Base-by-base conservation (phyloP, 2,888 invertebrate species). In the Eupithecia subumbrata region DNA sequence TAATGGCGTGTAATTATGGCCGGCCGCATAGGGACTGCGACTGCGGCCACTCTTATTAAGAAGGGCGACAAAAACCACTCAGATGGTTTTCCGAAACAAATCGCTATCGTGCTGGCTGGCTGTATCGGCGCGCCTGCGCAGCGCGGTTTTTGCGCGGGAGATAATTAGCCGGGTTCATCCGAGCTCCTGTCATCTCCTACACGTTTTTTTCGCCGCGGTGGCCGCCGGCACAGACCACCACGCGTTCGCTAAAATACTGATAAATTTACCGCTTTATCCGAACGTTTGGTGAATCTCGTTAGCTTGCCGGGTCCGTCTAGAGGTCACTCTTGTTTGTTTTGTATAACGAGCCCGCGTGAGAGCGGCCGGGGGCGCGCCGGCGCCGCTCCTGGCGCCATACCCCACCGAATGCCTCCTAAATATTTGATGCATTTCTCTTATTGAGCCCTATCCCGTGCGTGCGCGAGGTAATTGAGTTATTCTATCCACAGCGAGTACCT, bases 241-340 rank as follows among this genome's bases (percentile, higher is more conserved):
- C 90, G 89, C 89, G 87, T 86, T 87, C 85, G 87, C 85, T 87
- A 88, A 90, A 91, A 92, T 92, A 91, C 92, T 91, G 89, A 93
- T 93, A 92, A 78, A 92, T 94, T 93, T 94, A 95, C 94, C 93
- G 94, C 94, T 94, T 93, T 92, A 94, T 94, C 91, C 93, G 87
- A 77, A 87, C 88, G 90, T 89, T 92, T 93, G 89, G 93, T 94
- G 93, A 92, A 94, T 94, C 94, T 94, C 92, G 94, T 94, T 93
- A 94, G 91, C 89, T 88, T 81, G 90, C 89, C 87, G 89, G 90
- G 90, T 87, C 91, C 90, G 92, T 89, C 92, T 91, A 91, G 91
- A 92, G 94, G 93, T 93, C 92, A 92, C 84, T 95, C 91, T 93
- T 95, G 93, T 95, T 95, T 95, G 94, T 94, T 94, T 95, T 95